Conservation (phyloP, 2,888 invertebrate genomes). For the Liposcelis brunnea region DNA sequence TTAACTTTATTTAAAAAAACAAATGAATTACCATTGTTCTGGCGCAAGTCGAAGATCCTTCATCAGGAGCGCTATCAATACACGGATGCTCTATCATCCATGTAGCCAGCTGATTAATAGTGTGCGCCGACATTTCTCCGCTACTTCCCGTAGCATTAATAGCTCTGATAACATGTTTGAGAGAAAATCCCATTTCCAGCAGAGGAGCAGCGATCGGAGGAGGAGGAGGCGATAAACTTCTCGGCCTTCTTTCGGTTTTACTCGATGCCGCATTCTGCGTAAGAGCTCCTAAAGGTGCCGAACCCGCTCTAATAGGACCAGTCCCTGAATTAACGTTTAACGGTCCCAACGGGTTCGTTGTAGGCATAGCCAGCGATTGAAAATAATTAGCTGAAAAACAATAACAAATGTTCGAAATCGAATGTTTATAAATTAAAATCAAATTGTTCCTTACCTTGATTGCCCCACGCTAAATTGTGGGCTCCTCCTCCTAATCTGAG, state of each 20-base stretch:
- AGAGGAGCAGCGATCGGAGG: slow-evolving; percentile 35
- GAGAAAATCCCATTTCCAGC: slow-evolving; percentile 43
- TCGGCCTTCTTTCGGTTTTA: background rate
- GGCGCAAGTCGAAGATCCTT: slow-evolving; percentile 7
- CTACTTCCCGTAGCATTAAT: slow-evolving; percentile 33
- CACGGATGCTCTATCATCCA: slow-evolving; percentile 47
- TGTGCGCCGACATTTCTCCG: slow-evolving; percentile 24
- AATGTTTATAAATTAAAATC: no score
- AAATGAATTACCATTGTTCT: background rate
- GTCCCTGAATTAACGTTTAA: no score
- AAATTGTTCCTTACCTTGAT: no score
- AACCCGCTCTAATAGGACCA: slow-evolving; percentile 10
- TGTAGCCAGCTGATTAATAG: slow-evolving; percentile 39
- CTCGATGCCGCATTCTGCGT: no score
- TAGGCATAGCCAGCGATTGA: no score
- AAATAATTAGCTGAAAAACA: no score
- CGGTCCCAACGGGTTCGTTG: no score
- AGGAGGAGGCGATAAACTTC: slow-evolving; percentile 22
- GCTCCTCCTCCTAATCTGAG: no score
- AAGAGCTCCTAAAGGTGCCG: slow-evolving; percentile 7
- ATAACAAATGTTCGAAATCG: no score
- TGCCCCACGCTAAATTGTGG: no score
- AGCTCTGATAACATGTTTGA: slow-evolving; percentile 37
- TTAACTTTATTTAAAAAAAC: slow-evolving; percentile 5
- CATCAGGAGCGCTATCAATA: slow-evolving; percentile 20